Percentiles rank a stretch among this genome's conserved stretches.
Conservation (phyloP, 2,113 vertebrate genomes). For the Passer montanus region DNA sequence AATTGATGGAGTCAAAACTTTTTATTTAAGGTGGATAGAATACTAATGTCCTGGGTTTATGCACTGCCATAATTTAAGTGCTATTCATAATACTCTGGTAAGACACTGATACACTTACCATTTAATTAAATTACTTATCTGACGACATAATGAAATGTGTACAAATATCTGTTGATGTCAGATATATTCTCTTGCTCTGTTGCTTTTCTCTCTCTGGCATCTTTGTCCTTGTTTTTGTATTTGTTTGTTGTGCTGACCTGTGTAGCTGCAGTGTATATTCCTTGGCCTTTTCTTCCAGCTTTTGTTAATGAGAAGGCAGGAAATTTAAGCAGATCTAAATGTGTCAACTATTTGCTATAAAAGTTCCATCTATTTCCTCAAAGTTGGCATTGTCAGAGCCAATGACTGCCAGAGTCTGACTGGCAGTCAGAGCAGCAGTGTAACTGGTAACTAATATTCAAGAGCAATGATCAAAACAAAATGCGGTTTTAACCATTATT, state of each 20-base stretch:
- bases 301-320: background rate
- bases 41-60: slow-evolving; percentile 48
- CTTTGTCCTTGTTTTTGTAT: background rate
- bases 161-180: background rate
- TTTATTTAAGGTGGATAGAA: slow-evolving; percentile 71
- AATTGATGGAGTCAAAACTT: slow-evolving; percentile 69
- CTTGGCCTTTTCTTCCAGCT: background rate
- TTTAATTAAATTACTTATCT: slow-evolving; percentile 47
- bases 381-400: background rate
- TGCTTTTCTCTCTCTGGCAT: background rate
- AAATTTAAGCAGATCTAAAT: background rate
- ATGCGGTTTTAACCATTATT: background rate
- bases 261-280: background rate
- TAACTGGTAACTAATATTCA: background rate
- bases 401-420: background rate
- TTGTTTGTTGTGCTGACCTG: background rate
- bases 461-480: background rate
- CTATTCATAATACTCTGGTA: slow-evolving; percentile 17
- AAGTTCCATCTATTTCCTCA: background rate
- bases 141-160: background rate
- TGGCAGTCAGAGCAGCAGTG: background rate
- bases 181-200: background rate
- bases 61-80: slow-evolving; percentile 50
- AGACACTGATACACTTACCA: background rate
- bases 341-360: background rate